A percentile compares a stretch with the other conserved stretches of the same genome.
These are phyloP conservation scores for Cepaea nemoralis DNA, from an alignment of 1,140 invertebrate species.

Conservation along the genomic window DNA sequence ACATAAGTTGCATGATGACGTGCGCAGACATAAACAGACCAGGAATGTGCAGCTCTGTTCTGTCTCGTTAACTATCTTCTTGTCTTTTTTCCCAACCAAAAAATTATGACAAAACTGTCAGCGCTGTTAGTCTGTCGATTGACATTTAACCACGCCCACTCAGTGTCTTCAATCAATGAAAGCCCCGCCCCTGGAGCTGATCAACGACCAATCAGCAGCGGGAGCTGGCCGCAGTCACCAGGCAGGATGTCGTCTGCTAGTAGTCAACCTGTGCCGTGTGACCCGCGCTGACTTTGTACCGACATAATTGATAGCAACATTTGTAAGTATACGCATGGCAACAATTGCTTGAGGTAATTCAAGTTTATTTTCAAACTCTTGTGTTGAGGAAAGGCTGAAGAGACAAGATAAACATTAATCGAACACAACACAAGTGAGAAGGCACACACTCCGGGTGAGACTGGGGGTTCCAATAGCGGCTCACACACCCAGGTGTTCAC, in stretches of 20 bases:
- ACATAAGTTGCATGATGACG: too few species aligned
- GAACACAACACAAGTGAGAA: too few species aligned
- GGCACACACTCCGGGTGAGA: too few species aligned
- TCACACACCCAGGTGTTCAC: too few species aligned
- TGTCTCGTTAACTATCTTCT: too few species aligned
- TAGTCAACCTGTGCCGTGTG: neutral
- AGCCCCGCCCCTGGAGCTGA: neutral
- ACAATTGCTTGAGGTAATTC: neutral
- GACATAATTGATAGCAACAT: neutral
- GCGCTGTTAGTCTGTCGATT: conserved; percentile 3
- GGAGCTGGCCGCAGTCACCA: neutral
- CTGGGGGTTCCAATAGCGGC: too few species aligned
- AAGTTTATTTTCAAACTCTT: neutral
- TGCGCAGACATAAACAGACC: too few species aligned
- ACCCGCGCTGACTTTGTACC: neutral
- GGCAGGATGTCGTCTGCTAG: conserved; percentile 4
- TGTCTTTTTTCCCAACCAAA: too few species aligned
- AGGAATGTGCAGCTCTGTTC: too few species aligned
- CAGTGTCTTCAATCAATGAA: neutral
- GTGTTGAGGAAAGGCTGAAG: too few species aligned
- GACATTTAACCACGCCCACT: neutral
- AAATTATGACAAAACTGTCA: neutral
- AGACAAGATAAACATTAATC: too few species aligned
- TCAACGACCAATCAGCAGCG: neutral
- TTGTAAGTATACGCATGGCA: neutral